phyloP scores from a whole-genome alignment of 1,140 invertebrate species.

The Lanistes nyassanus region DNA sequence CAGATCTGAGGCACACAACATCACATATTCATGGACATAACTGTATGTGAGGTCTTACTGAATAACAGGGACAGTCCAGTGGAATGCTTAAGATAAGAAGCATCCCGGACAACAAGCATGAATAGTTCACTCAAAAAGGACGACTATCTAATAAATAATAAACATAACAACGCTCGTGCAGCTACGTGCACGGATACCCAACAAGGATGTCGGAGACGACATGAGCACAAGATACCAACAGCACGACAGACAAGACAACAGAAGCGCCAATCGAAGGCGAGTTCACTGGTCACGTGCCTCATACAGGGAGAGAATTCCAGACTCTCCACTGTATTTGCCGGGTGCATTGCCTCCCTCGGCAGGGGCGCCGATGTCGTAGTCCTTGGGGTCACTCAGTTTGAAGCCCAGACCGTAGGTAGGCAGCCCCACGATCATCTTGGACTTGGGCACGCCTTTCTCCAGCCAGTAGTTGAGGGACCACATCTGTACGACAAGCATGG shows the following conservation, averaged over 20 bases:
- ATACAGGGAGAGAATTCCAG: constrained; percentile 91
- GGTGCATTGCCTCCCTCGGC: constrained; percentile 78
- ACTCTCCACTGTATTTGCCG: constrained; percentile 87
- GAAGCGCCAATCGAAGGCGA: no score
- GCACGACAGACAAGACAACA: no score
- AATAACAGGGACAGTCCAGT: no score
- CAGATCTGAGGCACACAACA: constrained; percentile 44
- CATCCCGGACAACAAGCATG: no score
- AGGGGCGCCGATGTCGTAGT: constrained; percentile 86
- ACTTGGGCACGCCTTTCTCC: constrained; percentile 77
- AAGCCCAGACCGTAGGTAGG: constrained; percentile 91
- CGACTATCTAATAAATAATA: no score
- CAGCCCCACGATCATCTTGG: constrained; percentile 85
- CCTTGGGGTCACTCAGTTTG: constrained; percentile 76
- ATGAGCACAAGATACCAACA: no score
- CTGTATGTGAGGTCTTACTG: no score
- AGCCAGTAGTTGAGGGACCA: constrained; percentile 74
- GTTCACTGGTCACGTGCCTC: constrained; percentile 79
- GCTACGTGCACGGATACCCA: not conserved
- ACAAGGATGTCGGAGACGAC: no score
- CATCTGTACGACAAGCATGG: constrained; percentile 42
- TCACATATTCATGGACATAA: not conserved
- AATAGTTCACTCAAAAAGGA: no score
- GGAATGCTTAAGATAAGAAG: no score
- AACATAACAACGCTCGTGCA: not conserved